Evolutionary conservation across 2,113 vertebrate genomes (phyloP).

Genomic region (Axis porcinus): DNA sequence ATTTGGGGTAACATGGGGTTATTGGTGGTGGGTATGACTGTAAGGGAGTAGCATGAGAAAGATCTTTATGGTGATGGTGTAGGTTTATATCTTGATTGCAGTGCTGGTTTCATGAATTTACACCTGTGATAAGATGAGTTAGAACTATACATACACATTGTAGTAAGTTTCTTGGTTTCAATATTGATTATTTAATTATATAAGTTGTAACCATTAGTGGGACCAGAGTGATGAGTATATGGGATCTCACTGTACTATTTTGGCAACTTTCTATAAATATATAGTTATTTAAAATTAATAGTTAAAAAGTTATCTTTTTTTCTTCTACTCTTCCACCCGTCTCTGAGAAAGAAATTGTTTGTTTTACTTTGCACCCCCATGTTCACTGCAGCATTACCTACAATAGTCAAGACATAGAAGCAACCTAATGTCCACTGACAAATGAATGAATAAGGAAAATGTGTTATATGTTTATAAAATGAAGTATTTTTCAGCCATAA

Average conservation of each 20-base stretch:
- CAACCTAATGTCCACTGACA: background rate
- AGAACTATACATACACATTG: background rate
- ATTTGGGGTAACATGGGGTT: background rate
- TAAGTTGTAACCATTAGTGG: background rate
- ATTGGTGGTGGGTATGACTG: background rate
- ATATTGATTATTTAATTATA: background rate
- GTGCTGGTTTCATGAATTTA: background rate
- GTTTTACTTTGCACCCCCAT: background rate
- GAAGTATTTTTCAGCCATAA: background rate
- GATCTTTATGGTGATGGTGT: background rate
- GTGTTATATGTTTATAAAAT: background rate
- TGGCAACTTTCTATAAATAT: background rate
- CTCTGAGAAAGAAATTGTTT: background rate
- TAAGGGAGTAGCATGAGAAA: background rate
- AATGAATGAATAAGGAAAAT: background rate
- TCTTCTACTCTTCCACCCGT: background rate
- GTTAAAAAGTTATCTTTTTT: background rate
- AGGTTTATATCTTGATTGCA: background rate
- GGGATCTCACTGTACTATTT: background rate
- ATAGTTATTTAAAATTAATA: constrained; percentile 27
- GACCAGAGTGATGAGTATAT: background rate
- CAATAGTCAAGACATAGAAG: background rate
- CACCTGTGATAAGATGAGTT: background rate
- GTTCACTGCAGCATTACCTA: background rate
- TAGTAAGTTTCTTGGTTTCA: background rate